Conservation (phyloP, 2,797 vertebrate genomes). For the Dipus sagitta region DNA sequence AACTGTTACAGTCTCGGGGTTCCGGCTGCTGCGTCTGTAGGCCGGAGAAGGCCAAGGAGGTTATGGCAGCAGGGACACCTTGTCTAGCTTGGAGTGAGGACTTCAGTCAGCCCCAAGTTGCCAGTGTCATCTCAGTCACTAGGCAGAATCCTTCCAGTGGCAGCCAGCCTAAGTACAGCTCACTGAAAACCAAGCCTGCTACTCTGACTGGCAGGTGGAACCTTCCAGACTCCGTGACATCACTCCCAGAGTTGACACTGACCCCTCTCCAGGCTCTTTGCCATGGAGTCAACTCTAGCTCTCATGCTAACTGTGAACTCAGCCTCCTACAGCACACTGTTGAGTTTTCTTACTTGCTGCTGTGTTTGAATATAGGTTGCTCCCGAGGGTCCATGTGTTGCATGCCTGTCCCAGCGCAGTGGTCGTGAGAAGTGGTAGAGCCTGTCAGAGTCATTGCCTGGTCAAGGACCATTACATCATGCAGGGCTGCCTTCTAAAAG, state of each 20-base stretch:
- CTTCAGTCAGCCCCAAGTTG: neutral
- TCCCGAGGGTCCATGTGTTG: neutral
- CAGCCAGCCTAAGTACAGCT: neutral
- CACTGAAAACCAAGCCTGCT: neutral
- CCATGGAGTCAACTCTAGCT: neutral
- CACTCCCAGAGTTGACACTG: neutral
- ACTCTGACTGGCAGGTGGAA: neutral
- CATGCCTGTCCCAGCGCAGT: neutral
- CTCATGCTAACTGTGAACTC: neutral
- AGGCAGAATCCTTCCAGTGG: too few species aligned
- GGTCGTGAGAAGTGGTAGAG: neutral
- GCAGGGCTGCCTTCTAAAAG: neutral
- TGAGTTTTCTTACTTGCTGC: neutral
- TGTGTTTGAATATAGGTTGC: too few species aligned
- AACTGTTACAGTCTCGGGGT: neutral
- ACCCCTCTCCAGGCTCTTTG: neutral
- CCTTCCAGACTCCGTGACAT: neutral
- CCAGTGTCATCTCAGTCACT: neutral
- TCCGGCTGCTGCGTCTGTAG: neutral
- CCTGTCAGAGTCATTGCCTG: neutral
- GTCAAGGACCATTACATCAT: neutral
- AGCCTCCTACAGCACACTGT: neutral
- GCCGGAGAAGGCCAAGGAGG: neutral
- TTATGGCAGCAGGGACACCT: too few species aligned
- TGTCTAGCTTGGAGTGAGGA: too few species aligned